These are phyloP conservation scores for Lathamus discolor DNA, from an alignment of 2,113 vertebrate genomes.

Conservation along the genomic window DNA sequence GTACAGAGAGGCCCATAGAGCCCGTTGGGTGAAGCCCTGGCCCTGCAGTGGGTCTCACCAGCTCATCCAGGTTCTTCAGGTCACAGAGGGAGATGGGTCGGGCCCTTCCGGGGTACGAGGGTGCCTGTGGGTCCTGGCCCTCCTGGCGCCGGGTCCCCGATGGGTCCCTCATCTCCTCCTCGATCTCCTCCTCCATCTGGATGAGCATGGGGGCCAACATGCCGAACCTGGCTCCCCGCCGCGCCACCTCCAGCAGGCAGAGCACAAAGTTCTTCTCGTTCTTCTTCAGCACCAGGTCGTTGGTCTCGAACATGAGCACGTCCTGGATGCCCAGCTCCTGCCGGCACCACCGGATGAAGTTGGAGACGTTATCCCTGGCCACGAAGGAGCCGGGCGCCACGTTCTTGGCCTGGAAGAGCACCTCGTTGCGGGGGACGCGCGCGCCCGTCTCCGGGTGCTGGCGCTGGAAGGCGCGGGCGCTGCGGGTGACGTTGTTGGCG, in stretches of 20 bases:
- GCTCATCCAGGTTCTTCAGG: constrained; percentile 91
- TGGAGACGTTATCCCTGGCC: constrained; percentile 93
- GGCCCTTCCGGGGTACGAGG: constrained; percentile 65
- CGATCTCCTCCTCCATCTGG: constrained; percentile 97
- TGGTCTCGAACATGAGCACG: constrained; percentile 97
- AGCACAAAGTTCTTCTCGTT: constrained; percentile 97
- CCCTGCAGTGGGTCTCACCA: constrained; percentile 78
- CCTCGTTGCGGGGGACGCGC: constrained; percentile 80
- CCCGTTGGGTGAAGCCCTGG: background rate
- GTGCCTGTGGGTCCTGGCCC: background rate
- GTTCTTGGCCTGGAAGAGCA: constrained; percentile 86
- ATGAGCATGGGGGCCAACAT: constrained; percentile 96
- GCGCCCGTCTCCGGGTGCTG: constrained; percentile 75
- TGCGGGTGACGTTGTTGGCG: constrained; percentile 78
- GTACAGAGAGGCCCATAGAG: fast-evolving
- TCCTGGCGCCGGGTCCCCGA: background rate
- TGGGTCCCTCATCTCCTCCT: constrained; percentile 87
- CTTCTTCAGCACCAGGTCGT: constrained; percentile 92
- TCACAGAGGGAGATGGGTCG: constrained; percentile 86
- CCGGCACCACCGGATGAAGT: constrained; percentile 96
- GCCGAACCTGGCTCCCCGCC: constrained; percentile 90
- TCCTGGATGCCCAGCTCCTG: constrained; percentile 92
- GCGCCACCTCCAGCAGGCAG: constrained; percentile 93
- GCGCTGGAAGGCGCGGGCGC: constrained; percentile 69
- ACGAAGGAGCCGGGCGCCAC: constrained; percentile 88